A percentile compares a stretch with the other conserved stretches of the same genome.
Conservation (phyloP, 2,113 vertebrate species). For the Stegostoma tigrinum region DNA sequence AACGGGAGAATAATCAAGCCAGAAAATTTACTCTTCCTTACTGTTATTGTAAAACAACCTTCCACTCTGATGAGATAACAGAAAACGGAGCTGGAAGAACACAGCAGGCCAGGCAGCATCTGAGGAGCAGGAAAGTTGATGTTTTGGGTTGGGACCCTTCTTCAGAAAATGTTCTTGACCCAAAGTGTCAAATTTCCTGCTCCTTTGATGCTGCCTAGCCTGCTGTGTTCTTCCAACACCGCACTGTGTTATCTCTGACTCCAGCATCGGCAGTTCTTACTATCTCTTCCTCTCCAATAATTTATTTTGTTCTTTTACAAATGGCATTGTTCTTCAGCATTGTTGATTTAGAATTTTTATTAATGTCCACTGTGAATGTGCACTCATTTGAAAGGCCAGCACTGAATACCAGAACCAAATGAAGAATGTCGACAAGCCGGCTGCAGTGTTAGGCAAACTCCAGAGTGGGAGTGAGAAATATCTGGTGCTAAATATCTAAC, state of each 20-base stretch:
- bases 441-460: not conserved
- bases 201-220: no score
- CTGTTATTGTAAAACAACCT: not conserved
- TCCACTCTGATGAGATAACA: no score
- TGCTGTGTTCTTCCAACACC: no score
- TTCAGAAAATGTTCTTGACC: no score
- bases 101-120: no score
- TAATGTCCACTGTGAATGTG: not conserved
- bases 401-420: not conserved
- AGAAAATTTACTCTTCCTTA: not conserved
- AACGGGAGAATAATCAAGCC: no score
- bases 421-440: not conserved
- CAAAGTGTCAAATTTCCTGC: no score
- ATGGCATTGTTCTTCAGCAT: not conserved
- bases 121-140: no score
- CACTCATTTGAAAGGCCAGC: not conserved
- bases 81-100: no score
- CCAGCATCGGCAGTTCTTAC: no score
- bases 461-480: not conserved
- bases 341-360: not conserved
- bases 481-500: not conserved
- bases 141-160: no score
- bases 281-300: not conserved
- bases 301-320: not conserved
- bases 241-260: no score